These are phyloP conservation scores for Cheilosia urbana DNA, from an alignment of 2,888 invertebrate species.

Conservation along the genomic window DNA sequence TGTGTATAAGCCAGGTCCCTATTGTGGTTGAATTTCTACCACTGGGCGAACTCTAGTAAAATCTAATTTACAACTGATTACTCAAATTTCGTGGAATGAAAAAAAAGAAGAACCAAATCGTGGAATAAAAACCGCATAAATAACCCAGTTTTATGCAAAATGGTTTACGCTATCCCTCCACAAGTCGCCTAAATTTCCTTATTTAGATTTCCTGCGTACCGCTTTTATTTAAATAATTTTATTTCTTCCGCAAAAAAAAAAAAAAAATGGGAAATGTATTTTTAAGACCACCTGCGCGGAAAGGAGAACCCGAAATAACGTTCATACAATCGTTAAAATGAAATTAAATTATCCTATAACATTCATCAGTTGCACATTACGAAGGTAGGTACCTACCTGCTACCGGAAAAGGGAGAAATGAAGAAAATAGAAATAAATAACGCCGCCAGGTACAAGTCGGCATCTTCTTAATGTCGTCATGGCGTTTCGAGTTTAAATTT, in stretches of 20 bases:
- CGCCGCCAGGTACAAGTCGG: constrained; percentile 18
- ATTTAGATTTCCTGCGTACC: background rate
- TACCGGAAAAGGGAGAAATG: constrained; percentile 1
- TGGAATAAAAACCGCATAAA: background rate
- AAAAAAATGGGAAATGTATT: background rate
- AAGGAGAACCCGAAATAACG: constrained; percentile 26
- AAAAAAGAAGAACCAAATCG: background rate
- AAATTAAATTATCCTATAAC: constrained; percentile 61
- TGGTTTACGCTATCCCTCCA: background rate
- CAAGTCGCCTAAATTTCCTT: background rate
- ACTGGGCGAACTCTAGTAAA: no score
- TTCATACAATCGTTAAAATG: constrained; percentile 52
- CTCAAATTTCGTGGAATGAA: no score
- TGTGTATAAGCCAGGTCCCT: no score
- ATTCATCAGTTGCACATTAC: constrained; percentile 50
- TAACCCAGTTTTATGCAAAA: background rate
- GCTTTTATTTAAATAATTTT: background rate
- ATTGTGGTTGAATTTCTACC: no score
- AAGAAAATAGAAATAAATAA: constrained; percentile 1
- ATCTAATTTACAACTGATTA: no score
- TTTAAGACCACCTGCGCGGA: constrained; percentile 13
- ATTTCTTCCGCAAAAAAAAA: background rate
- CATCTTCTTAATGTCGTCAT: constrained; percentile 51
- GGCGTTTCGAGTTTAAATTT: constrained; percentile 53
- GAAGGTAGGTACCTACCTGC: background rate